Base-by-base conservation (phyloP, 2,113 vertebrate species). In the Heterochromis multidens region DNA sequence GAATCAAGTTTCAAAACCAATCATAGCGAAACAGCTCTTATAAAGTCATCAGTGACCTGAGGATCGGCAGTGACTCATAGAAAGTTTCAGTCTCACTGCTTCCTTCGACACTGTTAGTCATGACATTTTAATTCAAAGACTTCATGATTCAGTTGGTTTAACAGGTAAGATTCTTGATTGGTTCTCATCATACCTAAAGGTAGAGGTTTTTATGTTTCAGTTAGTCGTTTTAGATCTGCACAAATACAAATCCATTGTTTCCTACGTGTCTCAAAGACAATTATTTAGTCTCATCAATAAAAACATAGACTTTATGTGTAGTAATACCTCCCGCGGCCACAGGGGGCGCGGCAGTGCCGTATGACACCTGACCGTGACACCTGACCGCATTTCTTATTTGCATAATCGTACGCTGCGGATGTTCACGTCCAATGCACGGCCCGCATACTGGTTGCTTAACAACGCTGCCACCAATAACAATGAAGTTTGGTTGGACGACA, bases 391-490 rank as follows among this genome's bases (percentile, higher is more conserved):
- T 77, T 19, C 56, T 82, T 3, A 82, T 93, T 88, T 90, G 74
- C 90, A 91, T 91, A 89, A 79, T 79, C 46, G 3, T 14, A 31
- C 35, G 1, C 57, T 40, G 62, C 25, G 6, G 85, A 43, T 1
- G 57, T 16, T 29, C 13, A 17, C 31, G n/a, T 81, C 95, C 96
- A 96, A 96, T 95, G 62, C 2, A 4, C 56, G 46, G n/a, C 29
- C 58, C 59, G 17, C 40, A 82, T 92, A 89, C 91, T 96, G 86
- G 91, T 94, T 94, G 91, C 95, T n/a, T 82, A 79, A 82, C 92
- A 89, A 95, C 95, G 27, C 16, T 0, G 58, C 88, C 21, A 82
- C 96, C 95, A 96, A 96, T 96, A 81, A 93, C 57, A 31, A 37
- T 1, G 12, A 10, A 9, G 89, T 25, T 95, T 95, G 85, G 85